phyloP scores from a whole-genome alignment of 2,113 vertebrate species.

The Sinocyclocheilus rhinocerous region DNA sequence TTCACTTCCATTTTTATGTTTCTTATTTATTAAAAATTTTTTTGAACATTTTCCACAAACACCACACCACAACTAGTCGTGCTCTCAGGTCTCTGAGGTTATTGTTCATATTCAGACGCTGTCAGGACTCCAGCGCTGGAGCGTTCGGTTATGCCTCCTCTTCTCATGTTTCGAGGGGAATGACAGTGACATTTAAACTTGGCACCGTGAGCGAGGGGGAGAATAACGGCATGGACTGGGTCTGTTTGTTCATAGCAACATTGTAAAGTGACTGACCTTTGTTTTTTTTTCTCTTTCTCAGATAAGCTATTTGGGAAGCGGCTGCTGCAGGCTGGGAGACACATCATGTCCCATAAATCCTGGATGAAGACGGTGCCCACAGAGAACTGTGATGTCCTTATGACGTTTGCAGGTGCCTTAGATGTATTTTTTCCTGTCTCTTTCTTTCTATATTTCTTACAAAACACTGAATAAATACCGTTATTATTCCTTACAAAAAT shows the following conservation, averaged over 20 bases:
- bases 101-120: constrained; percentile 37
- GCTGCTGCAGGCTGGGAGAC: constrained; percentile 91
- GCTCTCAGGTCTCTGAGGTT: background rate
- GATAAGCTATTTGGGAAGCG: constrained; percentile 97
- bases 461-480: background rate
- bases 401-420: constrained; percentile 92
- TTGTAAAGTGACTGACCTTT: constrained; percentile 62
- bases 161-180: constrained; percentile 63
- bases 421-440: background rate
- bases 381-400: constrained; percentile 96
- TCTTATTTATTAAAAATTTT: background rate
- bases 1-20: background rate
- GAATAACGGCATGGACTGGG: constrained; percentile 25
- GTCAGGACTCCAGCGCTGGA: constrained; percentile 49
- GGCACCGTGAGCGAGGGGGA: constrained; percentile 46
- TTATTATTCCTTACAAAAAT: no score
- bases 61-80: no score
- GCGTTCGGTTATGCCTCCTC: constrained; percentile 50
- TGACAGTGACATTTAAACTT: constrained; percentile 69
- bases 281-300: constrained; percentile 64
- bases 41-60: no score
- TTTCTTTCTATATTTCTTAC: background rate
- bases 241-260: constrained; percentile 53
- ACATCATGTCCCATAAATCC: constrained; percentile 97
- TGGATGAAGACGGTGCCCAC: constrained; percentile 99